Percentiles rank a stretch among this genome's conserved stretches.
Conservation (phyloP, 2,113 vertebrate species). For the Prunella fulvescens region DNA sequence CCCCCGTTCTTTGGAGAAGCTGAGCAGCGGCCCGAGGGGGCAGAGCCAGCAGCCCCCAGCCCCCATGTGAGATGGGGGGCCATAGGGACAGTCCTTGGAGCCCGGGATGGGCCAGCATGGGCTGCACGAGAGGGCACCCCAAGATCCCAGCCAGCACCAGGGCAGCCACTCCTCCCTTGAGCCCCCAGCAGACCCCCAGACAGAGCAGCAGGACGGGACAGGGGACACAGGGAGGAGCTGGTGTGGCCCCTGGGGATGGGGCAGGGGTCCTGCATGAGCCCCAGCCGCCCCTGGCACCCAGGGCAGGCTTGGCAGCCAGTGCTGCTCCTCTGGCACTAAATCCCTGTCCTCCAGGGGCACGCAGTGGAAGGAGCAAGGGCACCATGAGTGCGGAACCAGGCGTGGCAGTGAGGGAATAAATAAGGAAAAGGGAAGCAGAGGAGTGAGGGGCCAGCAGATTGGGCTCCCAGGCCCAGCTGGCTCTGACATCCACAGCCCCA, state of each 20-base stretch:
- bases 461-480: not conserved
- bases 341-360: not conserved
- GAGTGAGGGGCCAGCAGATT: not conserved
- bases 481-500: not conserved
- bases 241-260: not conserved
- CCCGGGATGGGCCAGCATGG: accelerated
- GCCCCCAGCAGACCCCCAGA: accelerated
- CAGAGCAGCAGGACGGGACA: accelerated
- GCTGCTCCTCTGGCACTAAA: not conserved
- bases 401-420: not conserved
- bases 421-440: not conserved
- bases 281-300: accelerated
- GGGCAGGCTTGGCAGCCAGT: accelerated
- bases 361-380: not conserved
- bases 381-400: not conserved
- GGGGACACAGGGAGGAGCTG: accelerated
- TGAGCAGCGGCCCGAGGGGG: accelerated
- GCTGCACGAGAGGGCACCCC: not conserved
- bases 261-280: not conserved
- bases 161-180: accelerated
- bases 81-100: not conserved
- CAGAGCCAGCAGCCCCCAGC: not conserved
- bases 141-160: accelerated
- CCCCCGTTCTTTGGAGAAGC: accelerated
- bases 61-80: accelerated